Evolutionary conservation across 1,140 invertebrate species (phyloP).

Genomic region (Tetragonula clypearis): DNA sequence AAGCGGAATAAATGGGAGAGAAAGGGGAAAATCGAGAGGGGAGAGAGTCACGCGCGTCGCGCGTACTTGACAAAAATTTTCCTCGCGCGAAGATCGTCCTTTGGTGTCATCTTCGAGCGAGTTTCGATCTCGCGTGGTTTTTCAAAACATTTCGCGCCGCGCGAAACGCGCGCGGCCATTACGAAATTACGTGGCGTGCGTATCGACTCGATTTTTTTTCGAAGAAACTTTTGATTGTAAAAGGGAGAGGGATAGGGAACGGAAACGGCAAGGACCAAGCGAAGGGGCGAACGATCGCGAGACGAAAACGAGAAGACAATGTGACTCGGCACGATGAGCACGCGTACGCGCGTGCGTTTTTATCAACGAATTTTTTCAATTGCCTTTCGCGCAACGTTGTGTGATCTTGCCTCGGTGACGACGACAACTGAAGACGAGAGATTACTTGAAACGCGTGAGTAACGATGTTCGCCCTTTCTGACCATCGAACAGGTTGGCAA

Average conservation of each 20-base stretch:
- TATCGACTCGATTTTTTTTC: no score
- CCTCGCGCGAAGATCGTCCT: background rate
- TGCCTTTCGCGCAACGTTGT: slow-evolving; percentile 50
- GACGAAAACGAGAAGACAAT: background rate
- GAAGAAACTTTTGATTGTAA: no score
- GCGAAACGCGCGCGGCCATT: no score
- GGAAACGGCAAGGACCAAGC: slow-evolving; percentile 32
- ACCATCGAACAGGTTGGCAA: slow-evolving; percentile 41
- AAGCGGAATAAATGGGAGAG: background rate
- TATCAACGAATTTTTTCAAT: slow-evolving; percentile 57
- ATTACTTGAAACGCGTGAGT: background rate
- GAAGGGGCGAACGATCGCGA: slow-evolving; percentile 19
- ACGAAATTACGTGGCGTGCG: background rate
- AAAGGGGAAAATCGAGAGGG: background rate
- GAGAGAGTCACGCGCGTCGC: background rate
- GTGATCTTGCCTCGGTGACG: background rate
- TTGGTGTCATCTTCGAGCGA: no score
- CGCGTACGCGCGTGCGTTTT: slow-evolving; percentile 10
- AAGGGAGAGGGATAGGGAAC: background rate
- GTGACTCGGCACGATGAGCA: background rate
- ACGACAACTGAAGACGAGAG: background rate
- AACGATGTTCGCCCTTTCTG: slow-evolving; percentile 38
- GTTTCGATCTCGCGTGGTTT: no score
- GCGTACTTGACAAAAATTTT: background rate
- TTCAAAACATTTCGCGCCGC: no score